Percentiles rank a stretch among this genome's conserved stretches.
Evolutionary conservation across 2,888 invertebrate genomes (phyloP).

Genomic region (Cryptus armator): DNA sequence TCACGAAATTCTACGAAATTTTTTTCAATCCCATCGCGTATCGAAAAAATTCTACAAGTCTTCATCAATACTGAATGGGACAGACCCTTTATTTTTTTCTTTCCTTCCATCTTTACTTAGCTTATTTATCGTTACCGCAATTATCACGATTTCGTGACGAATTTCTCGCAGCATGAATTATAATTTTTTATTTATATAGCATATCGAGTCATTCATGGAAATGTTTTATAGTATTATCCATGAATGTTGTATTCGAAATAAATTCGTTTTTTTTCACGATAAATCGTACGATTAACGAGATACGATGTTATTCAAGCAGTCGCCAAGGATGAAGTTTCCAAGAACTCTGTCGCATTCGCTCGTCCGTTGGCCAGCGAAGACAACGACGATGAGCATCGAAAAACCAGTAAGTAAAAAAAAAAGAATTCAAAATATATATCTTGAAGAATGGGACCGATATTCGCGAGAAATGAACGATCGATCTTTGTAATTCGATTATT

Average conservation of each 20-base stretch:
- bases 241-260: constrained; percentile 52
- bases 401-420: constrained; percentile 85
- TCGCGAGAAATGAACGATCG: constrained; percentile 10
- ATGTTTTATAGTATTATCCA: constrained; percentile 59
- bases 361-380: constrained; percentile 81
- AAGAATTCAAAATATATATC: constrained; percentile 33
- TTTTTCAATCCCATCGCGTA: constrained; percentile 7
- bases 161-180: constrained; percentile 22
- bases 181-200: constrained; percentile 9
- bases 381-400: constrained; percentile 86
- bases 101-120: constrained; percentile 48
- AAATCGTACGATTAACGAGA: constrained; percentile 24
- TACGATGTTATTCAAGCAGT: constrained; percentile 78
- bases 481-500: constrained; percentile 49
- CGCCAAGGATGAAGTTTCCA: constrained; percentile 86
- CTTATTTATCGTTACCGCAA: constrained; percentile 34
- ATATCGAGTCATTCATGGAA: constrained; percentile 72
- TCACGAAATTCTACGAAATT: constrained; percentile 10
- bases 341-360: constrained; percentile 87
- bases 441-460: constrained; percentile 11
- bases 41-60: constrained; percentile 38
- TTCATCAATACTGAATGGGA: constrained; percentile 82
- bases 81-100: constrained; percentile 76
- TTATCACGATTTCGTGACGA: constrained; percentile 1
- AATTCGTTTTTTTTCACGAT: constrained; percentile 10